phyloP scores from a whole-genome alignment of 2,888 invertebrate genomes.

The Lasioglossum figueresi region DNA sequence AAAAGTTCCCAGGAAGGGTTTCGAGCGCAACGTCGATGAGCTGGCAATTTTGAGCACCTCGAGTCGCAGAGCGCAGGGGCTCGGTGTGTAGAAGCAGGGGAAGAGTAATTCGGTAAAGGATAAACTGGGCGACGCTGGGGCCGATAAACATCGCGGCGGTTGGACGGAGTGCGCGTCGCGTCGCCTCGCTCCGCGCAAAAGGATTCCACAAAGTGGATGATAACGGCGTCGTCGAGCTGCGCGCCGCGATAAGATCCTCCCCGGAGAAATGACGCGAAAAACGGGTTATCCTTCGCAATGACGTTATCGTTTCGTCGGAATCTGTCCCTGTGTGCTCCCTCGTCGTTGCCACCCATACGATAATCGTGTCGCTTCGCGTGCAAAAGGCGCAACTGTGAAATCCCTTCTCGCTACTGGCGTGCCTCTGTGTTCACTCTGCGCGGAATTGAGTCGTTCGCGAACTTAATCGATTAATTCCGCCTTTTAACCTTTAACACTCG shows the following conservation, averaged over 20 bases:
- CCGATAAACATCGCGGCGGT: constrained; percentile 25
- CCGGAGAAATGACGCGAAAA: constrained; percentile 46
- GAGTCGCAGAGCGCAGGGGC: constrained; percentile 29
- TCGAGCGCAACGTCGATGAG: background rate
- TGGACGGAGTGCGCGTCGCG: background rate
- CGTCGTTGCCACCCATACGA: background rate
- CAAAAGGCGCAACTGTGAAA: background rate
- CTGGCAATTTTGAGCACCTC: constrained; percentile 4
- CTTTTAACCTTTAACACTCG: background rate
- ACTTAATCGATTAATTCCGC: background rate
- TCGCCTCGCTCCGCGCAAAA: background rate
- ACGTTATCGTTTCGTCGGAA: constrained; percentile 4
- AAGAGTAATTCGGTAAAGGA: constrained; percentile 32
- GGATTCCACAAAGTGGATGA: constrained; percentile 34
- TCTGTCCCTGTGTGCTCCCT: background rate
- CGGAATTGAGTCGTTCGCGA: background rate
- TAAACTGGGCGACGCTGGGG: constrained; percentile 3
- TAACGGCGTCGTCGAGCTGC: constrained; percentile 23
- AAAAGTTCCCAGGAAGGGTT: constrained; percentile 26
- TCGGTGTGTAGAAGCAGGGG: background rate
- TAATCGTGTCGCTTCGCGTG: background rate
- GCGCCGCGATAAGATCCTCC: constrained; percentile 28
- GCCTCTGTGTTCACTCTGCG: background rate
- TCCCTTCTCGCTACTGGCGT: background rate
- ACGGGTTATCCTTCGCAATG: constrained; percentile 25